phyloP scores from a whole-genome alignment of 2,888 invertebrate genomes.

The Orchesellides sinensis region DNA sequence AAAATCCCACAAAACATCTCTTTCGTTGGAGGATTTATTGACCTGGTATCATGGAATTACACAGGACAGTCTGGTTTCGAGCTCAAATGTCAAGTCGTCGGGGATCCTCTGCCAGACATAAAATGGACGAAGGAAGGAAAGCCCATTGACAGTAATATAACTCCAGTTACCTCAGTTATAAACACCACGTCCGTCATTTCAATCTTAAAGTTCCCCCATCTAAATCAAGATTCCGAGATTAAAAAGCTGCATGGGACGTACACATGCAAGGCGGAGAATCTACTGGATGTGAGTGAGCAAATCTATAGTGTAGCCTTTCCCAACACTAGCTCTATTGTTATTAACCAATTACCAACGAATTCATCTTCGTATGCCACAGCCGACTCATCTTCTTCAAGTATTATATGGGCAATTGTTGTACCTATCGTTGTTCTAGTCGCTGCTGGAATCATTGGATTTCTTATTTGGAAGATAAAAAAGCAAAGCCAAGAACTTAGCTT shows the following conservation, averaged over 20 bases:
- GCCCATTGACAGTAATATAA: too few relatives aligned
- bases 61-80: conserved; percentile 1
- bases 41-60: background rate
- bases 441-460: conserved; percentile 33
- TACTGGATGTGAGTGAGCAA: conserved; percentile 8
- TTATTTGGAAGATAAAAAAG: conserved; percentile 55
- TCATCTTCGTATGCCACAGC: too few relatives aligned
- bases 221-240: background rate
- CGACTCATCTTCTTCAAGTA: too few relatives aligned
- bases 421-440: conserved; percentile 38
- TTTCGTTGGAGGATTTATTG: background rate
- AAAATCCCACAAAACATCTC: conserved; percentile 31
- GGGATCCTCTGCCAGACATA: conserved; percentile 25
- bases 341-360: background rate
- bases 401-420: conserved; percentile 20
- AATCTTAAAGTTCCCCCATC: conserved; percentile 10
- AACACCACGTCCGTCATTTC: background rate
- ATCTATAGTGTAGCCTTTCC: background rate
- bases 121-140: conserved; percentile 26
- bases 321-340: background rate
- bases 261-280: conserved; percentile 39
- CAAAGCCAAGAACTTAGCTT: conserved; percentile 48
- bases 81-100: conserved; percentile 27
- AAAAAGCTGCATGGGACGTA: conserved; percentile 12
- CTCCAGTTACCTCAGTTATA: too few relatives aligned